phyloP scores from a whole-genome alignment of 2,113 vertebrate genomes.

The Climacteris rufus region DNA sequence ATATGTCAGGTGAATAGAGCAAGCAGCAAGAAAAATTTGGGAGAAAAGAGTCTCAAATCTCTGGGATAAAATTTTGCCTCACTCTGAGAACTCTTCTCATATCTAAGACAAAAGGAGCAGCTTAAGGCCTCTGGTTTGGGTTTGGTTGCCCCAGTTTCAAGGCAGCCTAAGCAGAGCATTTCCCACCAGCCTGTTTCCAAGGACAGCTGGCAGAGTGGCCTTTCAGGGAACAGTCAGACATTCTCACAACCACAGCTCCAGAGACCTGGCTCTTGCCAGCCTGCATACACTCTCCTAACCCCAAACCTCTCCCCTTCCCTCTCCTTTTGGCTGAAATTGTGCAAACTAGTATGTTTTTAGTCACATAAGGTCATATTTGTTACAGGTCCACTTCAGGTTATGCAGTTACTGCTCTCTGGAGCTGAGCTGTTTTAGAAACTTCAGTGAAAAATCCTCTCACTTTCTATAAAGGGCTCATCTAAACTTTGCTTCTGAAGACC shows the following conservation, averaged over 20 bases:
- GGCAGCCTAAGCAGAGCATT: not conserved
- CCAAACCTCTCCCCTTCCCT: not conserved
- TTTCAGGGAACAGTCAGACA: not conserved
- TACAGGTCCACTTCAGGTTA: not conserved
- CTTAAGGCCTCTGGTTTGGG: not conserved
- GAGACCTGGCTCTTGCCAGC: not conserved
- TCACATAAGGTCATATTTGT: not conserved
- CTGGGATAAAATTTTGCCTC: not conserved
- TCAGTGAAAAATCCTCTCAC: not conserved
- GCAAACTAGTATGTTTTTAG: rapidly evolving
- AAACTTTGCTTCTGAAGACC: not conserved
- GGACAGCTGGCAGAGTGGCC: not conserved
- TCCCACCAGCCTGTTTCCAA: not conserved
- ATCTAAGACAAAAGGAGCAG: not conserved
- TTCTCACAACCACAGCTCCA: not conserved
- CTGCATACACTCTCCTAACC: not conserved
- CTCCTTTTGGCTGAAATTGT: not conserved
- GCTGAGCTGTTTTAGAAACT: not conserved
- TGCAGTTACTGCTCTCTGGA: not conserved
- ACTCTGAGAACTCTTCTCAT: not conserved
- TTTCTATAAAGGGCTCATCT: not conserved
- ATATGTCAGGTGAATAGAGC: not conserved
- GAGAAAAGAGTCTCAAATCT: not conserved
- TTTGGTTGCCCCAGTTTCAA: not conserved
- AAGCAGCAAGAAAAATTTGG: not conserved